Evolutionary conservation across 2,113 vertebrate species (phyloP).

Genomic region (Seriola aureovittata): DNA sequence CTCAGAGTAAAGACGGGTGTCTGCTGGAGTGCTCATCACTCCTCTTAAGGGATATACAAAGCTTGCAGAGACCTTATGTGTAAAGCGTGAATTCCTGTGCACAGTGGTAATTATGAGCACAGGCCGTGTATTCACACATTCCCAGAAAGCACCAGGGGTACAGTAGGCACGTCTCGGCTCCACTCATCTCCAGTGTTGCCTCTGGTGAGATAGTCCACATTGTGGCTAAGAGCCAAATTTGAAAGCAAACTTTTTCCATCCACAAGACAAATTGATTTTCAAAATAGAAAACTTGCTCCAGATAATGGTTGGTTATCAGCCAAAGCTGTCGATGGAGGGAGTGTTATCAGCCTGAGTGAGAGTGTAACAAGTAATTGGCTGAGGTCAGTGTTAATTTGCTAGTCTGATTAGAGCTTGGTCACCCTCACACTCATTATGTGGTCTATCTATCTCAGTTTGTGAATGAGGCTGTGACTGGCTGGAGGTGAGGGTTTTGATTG

Average conservation of each 20-base stretch:
- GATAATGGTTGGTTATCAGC: conserved; percentile 10
- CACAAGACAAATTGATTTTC: conserved; percentile 10
- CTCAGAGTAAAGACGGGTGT: conserved; percentile 1
- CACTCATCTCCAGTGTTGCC: conserved; percentile 7
- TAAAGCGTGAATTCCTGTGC: conserved; percentile 2
- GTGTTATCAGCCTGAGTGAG: neutral
- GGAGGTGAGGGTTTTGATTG: conserved; percentile 38
- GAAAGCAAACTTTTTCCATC: conserved; percentile 16
- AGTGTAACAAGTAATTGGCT: conserved; percentile 33
- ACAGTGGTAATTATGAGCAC: conserved; percentile 24
- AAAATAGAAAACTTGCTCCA: conserved; percentile 19
- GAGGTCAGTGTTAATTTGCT: conserved; percentile 38
- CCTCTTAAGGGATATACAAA: neutral
- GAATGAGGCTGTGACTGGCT: conserved; percentile 42
- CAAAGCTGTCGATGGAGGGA: neutral
- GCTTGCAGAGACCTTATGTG: neutral
- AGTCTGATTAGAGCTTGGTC: conserved; percentile 25
- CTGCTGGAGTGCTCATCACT: conserved; percentile 12
- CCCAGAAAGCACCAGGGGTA: neutral
- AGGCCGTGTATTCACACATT: conserved; percentile 18
- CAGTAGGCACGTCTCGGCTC: neutral
- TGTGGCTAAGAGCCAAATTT: neutral
- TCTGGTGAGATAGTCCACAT: neutral
- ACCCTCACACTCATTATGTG: conserved; percentile 34
- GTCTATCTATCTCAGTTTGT: conserved; percentile 25